A percentile compares a stretch with the other conserved stretches of the same genome.
phyloP scores from a whole-genome alignment of 2,888 invertebrate genomes.

The Lepetodrilus schrolli region DNA sequence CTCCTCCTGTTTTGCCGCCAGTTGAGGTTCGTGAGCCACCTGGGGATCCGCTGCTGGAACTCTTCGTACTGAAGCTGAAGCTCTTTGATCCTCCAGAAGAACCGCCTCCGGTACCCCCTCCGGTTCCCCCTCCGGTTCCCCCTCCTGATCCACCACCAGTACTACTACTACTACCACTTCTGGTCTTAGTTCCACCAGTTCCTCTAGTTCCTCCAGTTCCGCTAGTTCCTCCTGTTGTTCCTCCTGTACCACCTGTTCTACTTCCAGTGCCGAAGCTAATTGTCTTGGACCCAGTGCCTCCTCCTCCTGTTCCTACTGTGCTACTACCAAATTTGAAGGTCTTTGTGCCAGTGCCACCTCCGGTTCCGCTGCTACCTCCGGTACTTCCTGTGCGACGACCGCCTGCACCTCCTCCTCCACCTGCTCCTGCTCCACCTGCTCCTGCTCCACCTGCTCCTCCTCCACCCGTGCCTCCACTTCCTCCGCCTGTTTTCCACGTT shows the following conservation, averaged over 20 bases:
- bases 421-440: background rate
- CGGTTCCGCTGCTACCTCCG: background rate
- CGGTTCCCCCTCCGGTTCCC: background rate
- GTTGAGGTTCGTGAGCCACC: no score
- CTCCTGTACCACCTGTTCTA: background rate
- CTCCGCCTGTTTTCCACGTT: background rate
- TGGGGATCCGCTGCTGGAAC: no score
- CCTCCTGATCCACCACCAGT: background rate
- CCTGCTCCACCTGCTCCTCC: background rate
- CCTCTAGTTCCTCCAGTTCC: background rate
- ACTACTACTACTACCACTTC: background rate
- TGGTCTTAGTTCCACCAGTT: background rate
- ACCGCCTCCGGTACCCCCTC: background rate
- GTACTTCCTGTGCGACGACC: background rate
- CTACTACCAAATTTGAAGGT: background rate
- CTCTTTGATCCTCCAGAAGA: background rate
- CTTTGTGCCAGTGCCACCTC: background rate
- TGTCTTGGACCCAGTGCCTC: background rate
- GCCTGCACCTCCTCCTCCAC: background rate
- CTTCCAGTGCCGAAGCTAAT: background rate
- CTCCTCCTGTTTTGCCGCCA: background rate
- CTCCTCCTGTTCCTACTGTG: background rate
- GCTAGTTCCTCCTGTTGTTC: background rate
- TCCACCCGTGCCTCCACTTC: background rate
- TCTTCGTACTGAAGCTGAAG: background rate